A percentile compares a stretch with the other conserved stretches of the same genome.
Evolutionary conservation across 2,797 vertebrate species (phyloP).

Genomic region (Halcyon leucocephala): DNA sequence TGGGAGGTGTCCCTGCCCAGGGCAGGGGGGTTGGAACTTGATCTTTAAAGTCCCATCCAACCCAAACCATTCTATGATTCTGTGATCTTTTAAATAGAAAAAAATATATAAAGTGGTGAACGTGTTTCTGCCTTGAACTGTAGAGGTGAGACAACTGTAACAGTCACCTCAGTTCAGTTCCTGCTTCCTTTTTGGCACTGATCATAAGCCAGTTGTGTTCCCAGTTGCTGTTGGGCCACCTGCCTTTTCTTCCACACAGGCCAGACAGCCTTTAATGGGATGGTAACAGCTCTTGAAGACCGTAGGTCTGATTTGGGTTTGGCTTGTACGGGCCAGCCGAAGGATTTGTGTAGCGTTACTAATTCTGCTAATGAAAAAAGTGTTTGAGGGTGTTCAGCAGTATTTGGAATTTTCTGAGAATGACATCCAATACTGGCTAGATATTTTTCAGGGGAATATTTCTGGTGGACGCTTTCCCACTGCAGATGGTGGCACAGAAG

Average conservation of each 20-base stretch:
- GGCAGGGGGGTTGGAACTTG: not conserved
- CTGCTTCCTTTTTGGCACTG: not conserved
- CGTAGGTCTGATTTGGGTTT: not conserved
- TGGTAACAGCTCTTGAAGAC: not conserved
- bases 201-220: not conserved
- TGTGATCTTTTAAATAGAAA: not conserved
- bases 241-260: not conserved
- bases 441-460: not conserved
- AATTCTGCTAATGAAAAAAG: not conserved
- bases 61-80: not conserved
- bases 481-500: not conserved
- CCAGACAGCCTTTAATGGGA: not conserved
- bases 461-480: not conserved
- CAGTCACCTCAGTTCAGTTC: not conserved
- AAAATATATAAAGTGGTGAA: no score
- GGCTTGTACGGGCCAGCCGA: not conserved
- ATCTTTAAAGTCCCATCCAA: not conserved
- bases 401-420: not conserved
- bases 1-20: no score
- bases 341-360: not conserved
- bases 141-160: not conserved
- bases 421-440: not conserved
- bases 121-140: not conserved
- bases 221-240: not conserved
- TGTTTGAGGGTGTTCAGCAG: not conserved